Base-by-base conservation (phyloP, 2,888 invertebrate species). In the Nezara viridula region DNA sequence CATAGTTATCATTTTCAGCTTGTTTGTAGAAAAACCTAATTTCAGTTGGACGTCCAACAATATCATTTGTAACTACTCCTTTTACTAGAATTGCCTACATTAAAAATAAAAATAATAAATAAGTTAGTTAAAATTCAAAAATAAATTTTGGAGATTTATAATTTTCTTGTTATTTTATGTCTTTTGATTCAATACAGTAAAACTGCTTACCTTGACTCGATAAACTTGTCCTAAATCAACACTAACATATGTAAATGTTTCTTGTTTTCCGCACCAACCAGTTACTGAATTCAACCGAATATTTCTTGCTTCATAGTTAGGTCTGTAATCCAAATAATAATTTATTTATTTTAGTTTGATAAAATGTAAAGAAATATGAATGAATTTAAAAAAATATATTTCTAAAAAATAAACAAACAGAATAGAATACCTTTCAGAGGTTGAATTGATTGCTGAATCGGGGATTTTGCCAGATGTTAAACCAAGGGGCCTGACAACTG, bases 1-100 rank as follows among this genome's bases (percentile, higher is more conserved):
- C 98, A 92, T 98, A 98, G 92, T 98, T 98, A 92, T 98, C 98
- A 91, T 95, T 96, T 93, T 98, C 98, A 40, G 97, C 95, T 94
- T 98, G 97, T 93, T 99, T 99, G 93, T 98, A 98, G 94, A 99
- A 99, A 93, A 99, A 98, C 91, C 98, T 95, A 90, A 99, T 98
- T 94, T 98, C 98, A 0, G 98, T 98, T 4, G 98, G 98, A 90
- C 98, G 95, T 86, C 98, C 98, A 2, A 98, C 98, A 90, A 98
- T 97, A 92, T 98, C 98, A 91, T 98, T 98, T 0, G 98, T 98
- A 2, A 98, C 97, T 12, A 98, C 98, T 88, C 98, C 98, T 93
- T 98, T 98, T 0, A 98, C 98, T 60, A 98, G 94, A 91, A 98
- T 98, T 37, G 98, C 98, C 92, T 92, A 86, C 14, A 91, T 89